Evolutionary conservation across 2,888 invertebrate genomes (phyloP).

Genomic region (Erebia palarica): DNA sequence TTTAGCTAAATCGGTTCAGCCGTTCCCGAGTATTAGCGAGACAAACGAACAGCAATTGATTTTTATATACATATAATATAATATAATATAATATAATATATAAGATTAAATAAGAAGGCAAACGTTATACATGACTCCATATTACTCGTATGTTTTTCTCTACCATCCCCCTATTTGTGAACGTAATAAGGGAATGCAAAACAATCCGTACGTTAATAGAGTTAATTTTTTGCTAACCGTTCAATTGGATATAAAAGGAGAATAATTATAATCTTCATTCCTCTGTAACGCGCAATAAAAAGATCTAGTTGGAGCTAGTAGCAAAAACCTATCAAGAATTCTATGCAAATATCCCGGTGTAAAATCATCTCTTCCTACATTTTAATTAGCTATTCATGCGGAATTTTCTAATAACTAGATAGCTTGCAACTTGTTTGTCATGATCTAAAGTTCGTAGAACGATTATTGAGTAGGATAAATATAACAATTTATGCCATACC

Average conservation of each 20-base stretch:
- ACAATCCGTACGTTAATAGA: not conserved
- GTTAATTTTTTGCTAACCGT: not conserved
- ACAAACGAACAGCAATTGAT: too few relatives aligned
- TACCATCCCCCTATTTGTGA: not conserved
- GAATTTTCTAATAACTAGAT: constrained; percentile 7
- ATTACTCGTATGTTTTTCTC: not conserved
- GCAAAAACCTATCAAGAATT: constrained; percentile 13
- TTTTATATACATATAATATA: too few relatives aligned
- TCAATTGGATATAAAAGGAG: constrained; percentile 12
- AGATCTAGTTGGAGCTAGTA: constrained; percentile 8
- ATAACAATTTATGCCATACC: not conserved
- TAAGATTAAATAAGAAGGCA: too few relatives aligned
- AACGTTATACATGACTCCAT: not conserved
- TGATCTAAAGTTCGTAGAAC: not conserved
- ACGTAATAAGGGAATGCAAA: not conserved
- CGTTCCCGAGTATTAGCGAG: too few relatives aligned
- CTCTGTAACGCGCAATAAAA: constrained; percentile 11
- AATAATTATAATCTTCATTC: constrained; percentile 18
- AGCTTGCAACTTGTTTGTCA: not conserved
- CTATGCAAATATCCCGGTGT: constrained; percentile 17
- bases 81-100: too few relatives aligned
- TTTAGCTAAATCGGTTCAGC: too few relatives aligned
- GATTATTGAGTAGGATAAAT: not conserved
- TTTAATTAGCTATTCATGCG: constrained; percentile 15
- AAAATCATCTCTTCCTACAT: constrained; percentile 20